These are phyloP conservation scores for Sula dactylatra DNA, from an alignment of 2,113 vertebrate genomes.

Conservation along the genomic window DNA sequence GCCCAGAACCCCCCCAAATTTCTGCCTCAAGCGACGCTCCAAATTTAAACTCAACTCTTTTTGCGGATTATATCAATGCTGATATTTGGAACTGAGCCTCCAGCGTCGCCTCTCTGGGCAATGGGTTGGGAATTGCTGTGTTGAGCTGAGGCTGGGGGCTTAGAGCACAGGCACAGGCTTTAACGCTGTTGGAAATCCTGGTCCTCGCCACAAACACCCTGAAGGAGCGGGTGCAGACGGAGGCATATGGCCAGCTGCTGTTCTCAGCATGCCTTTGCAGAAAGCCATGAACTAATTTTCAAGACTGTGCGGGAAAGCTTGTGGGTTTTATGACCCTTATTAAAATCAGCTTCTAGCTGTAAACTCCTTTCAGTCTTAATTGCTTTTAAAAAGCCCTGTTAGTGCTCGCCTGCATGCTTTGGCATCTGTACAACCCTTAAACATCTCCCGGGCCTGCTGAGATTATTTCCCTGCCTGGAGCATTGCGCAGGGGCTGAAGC, in stretches of 20 bases:
- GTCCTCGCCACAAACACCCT: accelerated
- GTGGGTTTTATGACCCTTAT: neutral
- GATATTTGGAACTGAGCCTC: neutral
- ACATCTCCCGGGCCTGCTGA: neutral
- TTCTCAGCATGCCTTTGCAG: neutral
- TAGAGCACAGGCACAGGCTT: neutral
- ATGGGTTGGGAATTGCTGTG: accelerated
- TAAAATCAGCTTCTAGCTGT: neutral
- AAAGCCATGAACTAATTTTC: neutral
- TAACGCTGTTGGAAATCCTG: accelerated
- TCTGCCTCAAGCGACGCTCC: neutral
- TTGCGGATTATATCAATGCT: neutral
- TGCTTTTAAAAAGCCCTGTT: neutral
- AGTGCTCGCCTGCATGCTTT: neutral
- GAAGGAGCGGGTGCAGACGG: neutral
- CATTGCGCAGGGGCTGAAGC: neutral
- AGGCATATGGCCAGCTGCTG: neutral
- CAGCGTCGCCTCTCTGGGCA: neutral
- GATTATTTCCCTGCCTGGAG: neutral
- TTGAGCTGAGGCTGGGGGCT: neutral
- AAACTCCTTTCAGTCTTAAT: neutral
- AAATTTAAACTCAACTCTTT: neutral
- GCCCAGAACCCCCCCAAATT: neutral
- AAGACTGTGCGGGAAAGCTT: accelerated
- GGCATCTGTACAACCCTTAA: neutral